phyloP scores from a whole-genome alignment of 2,888 invertebrate species.

The Coleophora flavipennella region DNA sequence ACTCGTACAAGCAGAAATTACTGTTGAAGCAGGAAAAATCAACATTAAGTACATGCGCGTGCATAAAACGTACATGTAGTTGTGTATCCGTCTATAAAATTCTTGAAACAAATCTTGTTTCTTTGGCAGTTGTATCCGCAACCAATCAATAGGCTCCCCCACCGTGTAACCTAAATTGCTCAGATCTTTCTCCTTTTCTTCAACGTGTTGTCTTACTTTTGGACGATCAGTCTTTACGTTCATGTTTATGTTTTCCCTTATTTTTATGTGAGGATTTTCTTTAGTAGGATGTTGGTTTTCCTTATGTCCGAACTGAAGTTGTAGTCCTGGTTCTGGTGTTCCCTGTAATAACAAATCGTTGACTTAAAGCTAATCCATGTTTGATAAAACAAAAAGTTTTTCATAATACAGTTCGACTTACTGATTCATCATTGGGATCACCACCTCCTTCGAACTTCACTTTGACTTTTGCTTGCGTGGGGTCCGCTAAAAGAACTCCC shows the following conservation, averaged over 20 bases:
- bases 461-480: constrained; percentile 76
- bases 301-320: constrained; percentile 30
- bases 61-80: constrained; percentile 72
- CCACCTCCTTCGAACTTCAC: constrained; percentile 61
- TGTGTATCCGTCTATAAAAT: constrained; percentile 75
- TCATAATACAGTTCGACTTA: no score
- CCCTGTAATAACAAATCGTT: no score
- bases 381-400: no score
- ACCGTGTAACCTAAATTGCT: constrained; percentile 71
- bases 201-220: constrained; percentile 22
- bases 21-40: no score
- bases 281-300: constrained; percentile 15
- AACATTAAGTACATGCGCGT: no score
- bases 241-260: background rate
- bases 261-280: background rate
- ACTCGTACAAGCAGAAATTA: no score
- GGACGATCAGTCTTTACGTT: constrained; percentile 3
- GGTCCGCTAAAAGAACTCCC: constrained; percentile 78
- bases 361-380: no score
- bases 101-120: constrained; percentile 79
- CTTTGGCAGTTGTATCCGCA: constrained; percentile 74
- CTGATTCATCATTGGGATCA: constrained; percentile 28
- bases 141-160: constrained; percentile 75
- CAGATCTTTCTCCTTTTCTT: constrained; percentile 59
- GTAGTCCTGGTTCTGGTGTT: constrained; percentile 3